phyloP scores from a whole-genome alignment of 2,113 vertebrate species.

The Panthera tigris region DNA sequence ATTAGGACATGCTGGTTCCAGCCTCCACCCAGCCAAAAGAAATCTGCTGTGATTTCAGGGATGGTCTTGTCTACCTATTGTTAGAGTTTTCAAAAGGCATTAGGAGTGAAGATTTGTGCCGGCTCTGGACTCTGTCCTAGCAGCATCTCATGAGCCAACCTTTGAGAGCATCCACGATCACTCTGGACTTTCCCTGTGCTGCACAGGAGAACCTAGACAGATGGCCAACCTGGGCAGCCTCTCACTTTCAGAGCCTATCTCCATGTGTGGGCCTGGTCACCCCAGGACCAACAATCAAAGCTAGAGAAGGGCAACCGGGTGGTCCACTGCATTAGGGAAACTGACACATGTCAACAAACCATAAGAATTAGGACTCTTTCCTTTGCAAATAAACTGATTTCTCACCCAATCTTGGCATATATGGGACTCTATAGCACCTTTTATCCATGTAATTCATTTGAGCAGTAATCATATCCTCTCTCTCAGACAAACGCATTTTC shows the following conservation, averaged over 20 bases:
- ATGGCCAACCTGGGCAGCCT: conserved; percentile 30
- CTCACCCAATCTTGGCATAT: neutral
- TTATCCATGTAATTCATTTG: neutral
- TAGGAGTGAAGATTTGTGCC: neutral
- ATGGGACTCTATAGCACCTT: neutral
- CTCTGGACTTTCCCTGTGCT: neutral
- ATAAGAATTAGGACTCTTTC: neutral
- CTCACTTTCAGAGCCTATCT: neutral
- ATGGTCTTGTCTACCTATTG: neutral
- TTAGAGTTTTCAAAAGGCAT: neutral
- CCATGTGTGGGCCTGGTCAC: neutral
- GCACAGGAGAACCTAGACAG: conserved; percentile 5
- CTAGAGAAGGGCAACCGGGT: neutral
- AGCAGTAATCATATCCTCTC: neutral
- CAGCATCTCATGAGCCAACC: neutral
- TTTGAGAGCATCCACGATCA: neutral
- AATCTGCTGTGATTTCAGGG: neutral
- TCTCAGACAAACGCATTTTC: conserved; percentile 44
- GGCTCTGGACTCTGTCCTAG: neutral
- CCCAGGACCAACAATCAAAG: conserved; percentile 5
- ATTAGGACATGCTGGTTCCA: neutral
- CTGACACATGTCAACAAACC: neutral
- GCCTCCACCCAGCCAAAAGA: neutral
- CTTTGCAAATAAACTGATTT: conserved; percentile 17
- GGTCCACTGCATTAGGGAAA: neutral